These are phyloP conservation scores for Mythimna loreyi DNA, from an alignment of 2,888 invertebrate genomes.

Conservation along the genomic window DNA sequence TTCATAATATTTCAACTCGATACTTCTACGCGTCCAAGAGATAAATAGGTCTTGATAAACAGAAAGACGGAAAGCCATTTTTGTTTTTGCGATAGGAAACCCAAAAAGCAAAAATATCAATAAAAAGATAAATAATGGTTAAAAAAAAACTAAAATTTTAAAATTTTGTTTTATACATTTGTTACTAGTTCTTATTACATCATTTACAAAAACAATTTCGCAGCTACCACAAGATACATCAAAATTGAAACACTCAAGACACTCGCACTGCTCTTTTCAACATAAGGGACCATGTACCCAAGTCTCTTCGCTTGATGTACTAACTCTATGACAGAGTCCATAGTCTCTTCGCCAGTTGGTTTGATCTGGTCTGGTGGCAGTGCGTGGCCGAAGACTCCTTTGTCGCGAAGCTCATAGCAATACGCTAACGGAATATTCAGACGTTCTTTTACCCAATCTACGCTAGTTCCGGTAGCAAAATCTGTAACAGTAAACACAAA, in stretches of 20 bases:
- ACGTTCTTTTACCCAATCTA: conserved; percentile 94
- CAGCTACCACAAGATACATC: conserved; percentile 27
- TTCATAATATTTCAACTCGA: no score
- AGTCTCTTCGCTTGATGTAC: conserved; percentile 81
- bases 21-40: no score
- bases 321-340: conserved; percentile 84
- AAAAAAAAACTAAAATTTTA: no score
- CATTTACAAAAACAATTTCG: conserved; percentile 36
- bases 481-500: conserved; percentile 81
- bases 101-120: neutral
- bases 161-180: neutral
- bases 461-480: conserved; percentile 92
- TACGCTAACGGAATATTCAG: conserved; percentile 92
- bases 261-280: conserved; percentile 5
- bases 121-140: no score
- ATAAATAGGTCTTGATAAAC: no score
- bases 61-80: no score
- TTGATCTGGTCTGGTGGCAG: conserved; percentile 93
- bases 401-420: conserved; percentile 94
- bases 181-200: neutral
- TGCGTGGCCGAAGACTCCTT: conserved; percentile 92
- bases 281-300: conserved; percentile 75
- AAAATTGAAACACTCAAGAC: conserved; percentile 35
- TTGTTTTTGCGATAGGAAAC: no score
- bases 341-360: conserved; percentile 91